A percentile compares a stretch with the other conserved stretches of the same genome.
Conservation (phyloP, 2,888 invertebrate genomes). For the Amphipyra tragopoginis region DNA sequence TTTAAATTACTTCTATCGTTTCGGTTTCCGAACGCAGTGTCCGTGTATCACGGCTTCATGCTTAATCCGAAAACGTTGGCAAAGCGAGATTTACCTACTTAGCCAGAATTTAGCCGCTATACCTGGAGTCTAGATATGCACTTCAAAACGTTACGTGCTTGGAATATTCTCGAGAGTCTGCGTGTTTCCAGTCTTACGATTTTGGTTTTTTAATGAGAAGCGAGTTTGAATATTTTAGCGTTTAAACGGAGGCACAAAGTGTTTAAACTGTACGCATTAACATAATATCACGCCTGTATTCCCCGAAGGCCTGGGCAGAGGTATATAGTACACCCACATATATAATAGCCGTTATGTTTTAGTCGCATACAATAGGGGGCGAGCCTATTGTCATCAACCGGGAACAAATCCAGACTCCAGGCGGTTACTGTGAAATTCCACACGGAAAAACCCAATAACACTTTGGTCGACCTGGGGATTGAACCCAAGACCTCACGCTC, state of each 20-base stretch:
- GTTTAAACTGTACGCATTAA: too few relatives aligned
- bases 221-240: neutral
- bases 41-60: slow-evolving; percentile 20
- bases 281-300: too few relatives aligned
- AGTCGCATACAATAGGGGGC: too few relatives aligned
- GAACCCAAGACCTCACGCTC: too few relatives aligned
- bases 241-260: neutral
- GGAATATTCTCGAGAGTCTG: slow-evolving; percentile 13
- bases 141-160: slow-evolving; percentile 28
- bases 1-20: neutral
- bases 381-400: too few relatives aligned
- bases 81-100: slow-evolving; percentile 62
- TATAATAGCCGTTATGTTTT: too few relatives aligned
- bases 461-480: too few relatives aligned
- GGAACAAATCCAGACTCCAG: too few relatives aligned
- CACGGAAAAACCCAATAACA: too few relatives aligned
- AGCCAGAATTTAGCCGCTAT: slow-evolving; percentile 44
- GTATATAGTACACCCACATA: too few relatives aligned
- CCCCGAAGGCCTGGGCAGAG: too few relatives aligned
- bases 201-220: neutral
- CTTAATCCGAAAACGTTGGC: slow-evolving; percentile 50
- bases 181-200: slow-evolving; percentile 2
- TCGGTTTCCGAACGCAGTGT: neutral
- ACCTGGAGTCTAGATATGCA: slow-evolving; percentile 32
- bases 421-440: too few relatives aligned